phyloP scores from a whole-genome alignment of 2,888 invertebrate genomes.

The Pinctada fucata region DNA sequence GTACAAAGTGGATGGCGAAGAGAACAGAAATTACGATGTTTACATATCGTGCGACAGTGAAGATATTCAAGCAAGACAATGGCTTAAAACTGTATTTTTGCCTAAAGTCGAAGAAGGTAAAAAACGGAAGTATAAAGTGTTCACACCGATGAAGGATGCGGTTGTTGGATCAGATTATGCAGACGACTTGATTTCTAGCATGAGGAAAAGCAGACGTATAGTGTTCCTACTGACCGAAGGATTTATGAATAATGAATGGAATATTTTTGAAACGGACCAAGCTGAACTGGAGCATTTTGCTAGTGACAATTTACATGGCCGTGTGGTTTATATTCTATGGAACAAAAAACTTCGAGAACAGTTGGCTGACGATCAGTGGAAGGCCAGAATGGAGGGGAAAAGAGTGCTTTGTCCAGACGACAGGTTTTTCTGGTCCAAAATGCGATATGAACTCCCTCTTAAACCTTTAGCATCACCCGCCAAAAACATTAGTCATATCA shows the following conservation, averaged over 20 bases:
- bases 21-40: slow-evolving; percentile 41
- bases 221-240: slow-evolving; percentile 47
- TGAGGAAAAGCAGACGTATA: slow-evolving; percentile 43
- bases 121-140: slow-evolving; percentile 44
- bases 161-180: slow-evolving; percentile 28
- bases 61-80: slow-evolving; percentile 46
- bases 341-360: slow-evolving; percentile 24
- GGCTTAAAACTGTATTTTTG: slow-evolving; percentile 43
- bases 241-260: slow-evolving; percentile 39
- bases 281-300: slow-evolving; percentile 41
- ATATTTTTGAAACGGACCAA: slow-evolving; percentile 42
- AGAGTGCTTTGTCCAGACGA: slow-evolving; percentile 44
- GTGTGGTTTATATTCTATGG: slow-evolving; percentile 40
- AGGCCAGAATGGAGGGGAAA: slow-evolving; percentile 45
- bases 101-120: slow-evolving; percentile 42
- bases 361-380: slow-evolving; percentile 50
- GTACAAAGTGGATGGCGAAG: slow-evolving; percentile 43
- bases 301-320: slow-evolving; percentile 26
- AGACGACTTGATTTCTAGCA: slow-evolving; percentile 36
- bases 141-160: slow-evolving; percentile 42
- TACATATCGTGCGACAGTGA: slow-evolving; percentile 45
- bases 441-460: slow-evolving; percentile 52
- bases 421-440: slow-evolving; percentile 51
- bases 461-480: slow-evolving; percentile 17
- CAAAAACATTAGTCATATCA: too few species aligned